These are phyloP conservation scores for Dyspetes luteomarginatus DNA, from an alignment of 2,888 invertebrate species.

Conservation along the genomic window DNA sequence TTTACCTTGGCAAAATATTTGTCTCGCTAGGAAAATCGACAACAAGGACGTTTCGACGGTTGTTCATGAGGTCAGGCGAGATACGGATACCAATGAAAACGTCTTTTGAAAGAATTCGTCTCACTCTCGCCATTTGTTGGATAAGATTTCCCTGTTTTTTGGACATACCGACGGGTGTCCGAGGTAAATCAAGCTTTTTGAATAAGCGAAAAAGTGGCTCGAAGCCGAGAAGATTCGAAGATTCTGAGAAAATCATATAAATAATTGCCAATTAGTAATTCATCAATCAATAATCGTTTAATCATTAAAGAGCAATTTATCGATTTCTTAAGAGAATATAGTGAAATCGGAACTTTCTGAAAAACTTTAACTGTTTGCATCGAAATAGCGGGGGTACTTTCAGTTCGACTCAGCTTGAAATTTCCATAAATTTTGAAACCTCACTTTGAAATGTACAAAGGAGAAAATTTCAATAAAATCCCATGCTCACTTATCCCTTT, in stretches of 20 bases:
- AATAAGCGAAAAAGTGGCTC: conserved; percentile 87
- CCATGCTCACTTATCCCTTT: too few relatives aligned
- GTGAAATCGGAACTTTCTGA: too few relatives aligned
- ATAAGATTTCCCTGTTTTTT: conserved; percentile 85
- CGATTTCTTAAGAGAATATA: too few relatives aligned
- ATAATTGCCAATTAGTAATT: too few relatives aligned
- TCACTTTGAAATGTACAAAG: too few relatives aligned
- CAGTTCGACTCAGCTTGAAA: too few relatives aligned
- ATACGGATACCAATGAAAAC: conserved; percentile 90
- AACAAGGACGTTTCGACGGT: conserved; percentile 88
- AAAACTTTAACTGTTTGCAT: too few relatives aligned
- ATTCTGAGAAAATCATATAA: conserved; percentile 82
- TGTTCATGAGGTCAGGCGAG: conserved; percentile 89
- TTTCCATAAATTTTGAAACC: too few relatives aligned
- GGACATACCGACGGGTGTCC: conserved; percentile 87
- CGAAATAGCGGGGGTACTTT: too few relatives aligned
- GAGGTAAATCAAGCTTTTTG: conserved; percentile 86
- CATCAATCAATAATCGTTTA: too few relatives aligned
- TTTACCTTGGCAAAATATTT: conserved; percentile 89
- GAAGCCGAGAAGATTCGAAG: conserved; percentile 86
- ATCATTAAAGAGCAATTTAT: too few relatives aligned
- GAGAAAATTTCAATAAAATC: too few relatives aligned
- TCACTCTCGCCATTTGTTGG: conserved; percentile 87
- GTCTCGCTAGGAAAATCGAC: conserved; percentile 88
- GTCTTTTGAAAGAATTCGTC: conserved; percentile 88